Base-by-base conservation (phyloP, 2,113 vertebrate species). In the Dipodomys merriami region DNA sequence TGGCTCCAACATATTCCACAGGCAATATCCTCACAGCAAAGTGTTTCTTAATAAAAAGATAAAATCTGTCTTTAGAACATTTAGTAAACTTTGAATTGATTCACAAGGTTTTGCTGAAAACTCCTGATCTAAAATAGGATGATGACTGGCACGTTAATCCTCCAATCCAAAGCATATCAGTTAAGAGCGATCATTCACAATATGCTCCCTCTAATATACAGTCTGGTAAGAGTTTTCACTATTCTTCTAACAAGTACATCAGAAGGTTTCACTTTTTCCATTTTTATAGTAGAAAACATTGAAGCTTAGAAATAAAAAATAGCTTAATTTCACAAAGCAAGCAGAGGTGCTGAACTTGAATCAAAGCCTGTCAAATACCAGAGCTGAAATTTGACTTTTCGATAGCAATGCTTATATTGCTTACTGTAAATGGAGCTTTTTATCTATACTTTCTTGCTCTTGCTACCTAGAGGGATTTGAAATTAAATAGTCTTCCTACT, bases 41-140 rank as follows among this genome's bases (percentile, higher is more conserved):
- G n/a, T 33, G 4, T 81, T 90, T n/a, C 39, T 90, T 91, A 84
- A 35, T 49, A 25, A 83, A 78, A 39, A 60, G 60, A 44, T 22
- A 15, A n/a, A 25, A 9, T 76, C 62, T 88, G 92, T 94, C 73
- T 80, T 94, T 44, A 79, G 73, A 83, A 90, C 12, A 82, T n/a
- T 92, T 91, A 65, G 68, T 64, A 91, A 74, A 53, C 22, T 91
- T 90, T 77, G 65, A 91, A n/a, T 53, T 78, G 39, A 71, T 72
- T 83, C 39, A 90, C 67, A 85, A 93, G 30, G 67, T 73, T 62
- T 79, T 71, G 6, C 8, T 92, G 86, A 86, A 93, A 83, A 4
- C 2, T 74, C 29, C 27, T 93, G 46, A 86, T 78, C n/a, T 30
- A 86, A 88, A 77, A 91, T 10, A 92, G 62, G 29, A 29, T 27